Evolutionary conservation across 1,140 invertebrate genomes (phyloP), one percentile per base, ranked within the genome.

Genomic region (Hormaphis cornu): DNA sequence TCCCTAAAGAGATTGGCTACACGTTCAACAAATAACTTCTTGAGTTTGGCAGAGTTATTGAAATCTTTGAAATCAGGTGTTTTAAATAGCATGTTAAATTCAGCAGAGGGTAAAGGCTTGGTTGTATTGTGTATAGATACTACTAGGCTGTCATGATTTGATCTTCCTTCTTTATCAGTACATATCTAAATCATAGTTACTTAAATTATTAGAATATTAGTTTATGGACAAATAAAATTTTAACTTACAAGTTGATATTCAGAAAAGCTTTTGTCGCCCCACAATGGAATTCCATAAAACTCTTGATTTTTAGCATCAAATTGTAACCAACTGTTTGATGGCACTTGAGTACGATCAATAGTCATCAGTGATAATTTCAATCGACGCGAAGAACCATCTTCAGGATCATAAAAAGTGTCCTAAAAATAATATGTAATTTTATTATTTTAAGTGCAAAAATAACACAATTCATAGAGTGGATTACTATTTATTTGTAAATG

Each of bases 361-460:
- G 85, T 88, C 14, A 88, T 81, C 0, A 96, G 79, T 2, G 84
- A 84, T 71, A 95, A 82, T 52, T 85, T 84, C 73, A 95, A 80
- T 69, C 85, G 84, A 35, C 84, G 78, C 0, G 89, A 86, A 69
- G 85, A 85, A 20, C 88, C 87, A 77, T 93, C 90, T 77, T 94
- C 89, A 1, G 85, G 85, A 81, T 96, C 94, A 76, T 88, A 93
- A 80, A 95, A 96, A 0, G 91, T 89, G 75, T 95, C 91, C 82
- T 91, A 74, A 10, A 78, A 70, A 40, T n/a, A 77, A 71, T 26
- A 71, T 22, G 37, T 50, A 30, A 37, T 35, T 56, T 52, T 71
- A 53, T 5, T 5, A 52, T 24, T 52, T 48, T 37, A 6, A 63
- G 14, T 26, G 61, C 10, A 54, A 44, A 20, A 56, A 58, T 16